Base-by-base conservation (phyloP, 2,888 invertebrate species). In the Caradrina clavipalpis region DNA sequence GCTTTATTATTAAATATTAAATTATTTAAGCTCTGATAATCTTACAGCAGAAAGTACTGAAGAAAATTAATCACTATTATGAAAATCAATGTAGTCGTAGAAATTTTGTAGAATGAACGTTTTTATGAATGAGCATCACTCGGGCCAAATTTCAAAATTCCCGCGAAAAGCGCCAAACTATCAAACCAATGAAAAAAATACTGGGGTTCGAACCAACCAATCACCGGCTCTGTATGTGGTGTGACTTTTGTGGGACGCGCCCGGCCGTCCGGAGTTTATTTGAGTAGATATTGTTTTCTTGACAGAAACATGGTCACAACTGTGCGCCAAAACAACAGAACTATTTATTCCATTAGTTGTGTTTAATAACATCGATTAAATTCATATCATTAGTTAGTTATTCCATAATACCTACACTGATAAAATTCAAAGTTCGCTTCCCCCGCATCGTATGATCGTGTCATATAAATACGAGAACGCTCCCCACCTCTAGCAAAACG, bases 381-480 rank as follows among this genome's bases (percentile, higher is more conserved):
- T 82, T 71, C 58, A 72, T 82, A 84, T 84, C 82, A 87, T 85
- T 88, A 86, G 76, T 85, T 82, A 88, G 83, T 73, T 79, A 82
- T 82, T 84, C 81, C 50, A 61, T 71, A 73, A 74, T 84, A 82
- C 75, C 77, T 84, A 89, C 70, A 87, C 74, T 87, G 88, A 91
- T 91, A 91, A 91, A 90, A 91, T 91, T 83, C 89, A 88, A 90
- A 90, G 90, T 91, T 88, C 86, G 88, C 89, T 89, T 92, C 90
- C 92, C 91, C 93, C 92, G 94, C 94, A 94, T 96, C 95, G 93
- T 94, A 95, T 84, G 95, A 95, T 94, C 92, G 89, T 88, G 92
- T 92, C 93, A 91, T 95, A 95, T 95, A 95, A 95, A 95, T 91
- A 90, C 89, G 85, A 86, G 86, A 83, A 80, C 88, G 86, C 93